phyloP scores from a whole-genome alignment of 2,888 invertebrate genomes.

The Macrosoma leucophasiata region DNA sequence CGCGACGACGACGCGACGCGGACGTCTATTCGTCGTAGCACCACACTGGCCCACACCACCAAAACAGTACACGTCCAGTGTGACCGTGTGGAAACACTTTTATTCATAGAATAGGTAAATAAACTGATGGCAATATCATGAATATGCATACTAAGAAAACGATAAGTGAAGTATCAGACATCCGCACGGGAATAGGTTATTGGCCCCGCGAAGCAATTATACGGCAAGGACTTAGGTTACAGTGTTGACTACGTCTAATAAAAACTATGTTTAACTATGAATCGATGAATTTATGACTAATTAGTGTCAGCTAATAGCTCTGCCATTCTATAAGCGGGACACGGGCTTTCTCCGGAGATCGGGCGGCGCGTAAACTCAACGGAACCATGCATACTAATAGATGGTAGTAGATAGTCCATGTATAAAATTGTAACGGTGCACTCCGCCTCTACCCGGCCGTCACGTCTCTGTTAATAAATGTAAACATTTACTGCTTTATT shows the following conservation, averaged over 20 bases:
- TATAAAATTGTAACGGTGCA: conserved; percentile 69
- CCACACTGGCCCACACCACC: conserved; percentile 18
- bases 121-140: too few relatives aligned
- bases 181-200: conserved; percentile 34
- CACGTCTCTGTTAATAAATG: conserved; percentile 54
- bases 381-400: conserved; percentile 63
- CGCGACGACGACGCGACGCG: not conserved
- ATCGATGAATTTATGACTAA: conserved; percentile 54
- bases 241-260: conserved; percentile 41
- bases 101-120: too few relatives aligned
- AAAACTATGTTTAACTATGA: conserved; percentile 47
- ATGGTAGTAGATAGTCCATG: conserved; percentile 58
- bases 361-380: conserved; percentile 48
- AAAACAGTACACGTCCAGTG: too few relatives aligned
- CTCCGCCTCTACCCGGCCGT: conserved; percentile 44
- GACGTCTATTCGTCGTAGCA: conserved; percentile 1
- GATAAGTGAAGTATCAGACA: not conserved
- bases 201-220: conserved; percentile 44
- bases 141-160: too few relatives aligned
- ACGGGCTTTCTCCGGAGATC: conserved; percentile 60
- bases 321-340: conserved; percentile 51
- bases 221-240: conserved; percentile 44
- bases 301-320: conserved; percentile 47
- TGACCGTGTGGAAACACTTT: too few relatives aligned
- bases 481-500: conserved; percentile 63